phyloP scores from a whole-genome alignment of 1,140 invertebrate species.

The Drosophila nannoptera region DNA sequence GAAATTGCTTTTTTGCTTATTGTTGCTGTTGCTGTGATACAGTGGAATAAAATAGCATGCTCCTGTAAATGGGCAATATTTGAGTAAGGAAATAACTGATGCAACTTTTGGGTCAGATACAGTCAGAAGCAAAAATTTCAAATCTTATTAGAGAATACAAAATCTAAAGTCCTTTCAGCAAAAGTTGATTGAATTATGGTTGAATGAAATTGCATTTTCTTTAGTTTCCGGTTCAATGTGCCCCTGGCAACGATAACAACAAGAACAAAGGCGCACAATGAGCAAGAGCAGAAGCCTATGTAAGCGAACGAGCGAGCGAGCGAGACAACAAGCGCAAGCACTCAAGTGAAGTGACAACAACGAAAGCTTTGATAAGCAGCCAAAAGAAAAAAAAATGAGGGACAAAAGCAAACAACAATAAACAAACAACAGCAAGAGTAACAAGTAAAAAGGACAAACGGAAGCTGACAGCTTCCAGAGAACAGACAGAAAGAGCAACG shows the following conservation, averaged over 20 bases:
- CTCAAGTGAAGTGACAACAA: constrained; percentile 45
- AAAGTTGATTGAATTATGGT: constrained; percentile 40
- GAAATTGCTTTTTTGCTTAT: neutral
- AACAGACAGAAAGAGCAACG: neutral
- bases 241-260: constrained; percentile 47
- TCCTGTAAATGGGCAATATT: neutral
- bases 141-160: neutral
- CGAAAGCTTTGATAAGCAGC: constrained; percentile 63
- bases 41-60: constrained; percentile 3
- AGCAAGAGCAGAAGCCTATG: neutral
- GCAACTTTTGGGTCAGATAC: no score
- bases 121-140: neutral
- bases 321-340: neutral
- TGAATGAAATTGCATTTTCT: constrained; percentile 50
- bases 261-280: constrained; percentile 4
- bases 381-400: constrained; percentile 23
- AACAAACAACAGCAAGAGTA: constrained; percentile 35
- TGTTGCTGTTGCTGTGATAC: constrained; percentile 13
- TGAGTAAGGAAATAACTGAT: no score
- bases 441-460: constrained; percentile 39
- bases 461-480: constrained; percentile 37
- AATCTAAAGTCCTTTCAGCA: constrained; percentile 3
- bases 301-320: neutral
- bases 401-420: constrained; percentile 31
- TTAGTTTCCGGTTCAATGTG: constrained; percentile 51